Evolutionary conservation across 2,888 invertebrate species (phyloP).

Genomic region (Chymomyza caudatula): DNA sequence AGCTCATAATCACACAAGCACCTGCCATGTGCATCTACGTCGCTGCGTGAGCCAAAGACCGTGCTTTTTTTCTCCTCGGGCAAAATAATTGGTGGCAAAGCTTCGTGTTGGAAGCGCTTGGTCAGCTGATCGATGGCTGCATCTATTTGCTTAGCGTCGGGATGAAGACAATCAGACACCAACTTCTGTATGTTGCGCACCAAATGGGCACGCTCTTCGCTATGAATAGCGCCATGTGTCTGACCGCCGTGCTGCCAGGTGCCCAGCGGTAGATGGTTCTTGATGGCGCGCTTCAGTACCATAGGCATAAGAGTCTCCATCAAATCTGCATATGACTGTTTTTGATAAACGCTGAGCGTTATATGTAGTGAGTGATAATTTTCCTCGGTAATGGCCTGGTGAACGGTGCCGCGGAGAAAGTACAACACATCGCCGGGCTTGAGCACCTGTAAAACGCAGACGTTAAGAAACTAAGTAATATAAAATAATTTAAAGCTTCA

Average conservation of each 20-base stretch:
- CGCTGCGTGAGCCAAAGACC: constrained; percentile 85
- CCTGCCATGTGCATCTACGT: constrained; percentile 82
- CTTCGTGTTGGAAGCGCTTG: constrained; percentile 89
- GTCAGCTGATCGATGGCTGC: constrained; percentile 92
- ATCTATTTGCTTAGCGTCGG: constrained; percentile 81
- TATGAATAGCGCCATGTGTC: constrained; percentile 81
- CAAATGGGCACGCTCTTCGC: constrained; percentile 79
- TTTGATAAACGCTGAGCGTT: constrained; percentile 94
- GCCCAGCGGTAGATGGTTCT: constrained; percentile 86
- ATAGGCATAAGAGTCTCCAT: constrained; percentile 88
- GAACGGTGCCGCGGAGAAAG: constrained; percentile 93
- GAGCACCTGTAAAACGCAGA: constrained; percentile 79
- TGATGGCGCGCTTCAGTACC: constrained; percentile 86
- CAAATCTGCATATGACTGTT: constrained; percentile 93
- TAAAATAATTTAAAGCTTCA: neutral
- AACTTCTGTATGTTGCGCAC: constrained; percentile 60
- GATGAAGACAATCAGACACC: constrained; percentile 21
- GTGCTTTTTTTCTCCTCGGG: constrained; percentile 84
- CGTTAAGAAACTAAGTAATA: neutral
- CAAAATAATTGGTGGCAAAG: constrained; percentile 89
- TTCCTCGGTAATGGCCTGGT: constrained; percentile 89
- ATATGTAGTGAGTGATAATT: constrained; percentile 94
- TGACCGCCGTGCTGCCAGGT: constrained; percentile 89
- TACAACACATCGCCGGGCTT: constrained; percentile 94
- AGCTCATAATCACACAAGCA: constrained; percentile 67